These are phyloP conservation scores for Grammomys dolichurus DNA, from an alignment of 2,113 vertebrate species.

Conservation along the genomic window DNA sequence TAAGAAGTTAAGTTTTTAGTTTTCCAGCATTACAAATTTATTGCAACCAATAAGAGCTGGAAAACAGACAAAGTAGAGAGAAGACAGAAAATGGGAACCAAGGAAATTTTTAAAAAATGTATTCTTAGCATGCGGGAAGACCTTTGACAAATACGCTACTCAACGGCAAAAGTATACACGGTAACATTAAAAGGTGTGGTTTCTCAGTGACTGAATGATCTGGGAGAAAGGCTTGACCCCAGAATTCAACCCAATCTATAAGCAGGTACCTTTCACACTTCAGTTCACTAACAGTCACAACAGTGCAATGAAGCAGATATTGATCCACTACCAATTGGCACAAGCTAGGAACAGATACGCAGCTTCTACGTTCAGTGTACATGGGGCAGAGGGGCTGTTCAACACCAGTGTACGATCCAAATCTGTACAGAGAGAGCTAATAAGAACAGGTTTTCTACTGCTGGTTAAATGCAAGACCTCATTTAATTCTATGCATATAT, in stretches of 20 bases:
- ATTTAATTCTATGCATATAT: slow-evolving; percentile 53
- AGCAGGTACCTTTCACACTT: slow-evolving; percentile 36
- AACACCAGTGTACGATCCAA: slow-evolving; percentile 42
- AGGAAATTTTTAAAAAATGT: slow-evolving; percentile 37
- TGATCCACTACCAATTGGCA: slow-evolving; percentile 44
- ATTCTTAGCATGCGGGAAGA: slow-evolving; percentile 38
- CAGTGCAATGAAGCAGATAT: slow-evolving; percentile 3
- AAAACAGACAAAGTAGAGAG: slow-evolving; percentile 1
- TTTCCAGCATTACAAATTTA: slow-evolving; percentile 44
- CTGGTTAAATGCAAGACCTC: slow-evolving; percentile 36
- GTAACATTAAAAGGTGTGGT: background rate
- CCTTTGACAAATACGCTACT: background rate
- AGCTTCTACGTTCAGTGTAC: background rate
- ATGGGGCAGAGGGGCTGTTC: background rate
- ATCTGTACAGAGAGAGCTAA: background rate
- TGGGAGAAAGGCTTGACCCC: slow-evolving; percentile 7
- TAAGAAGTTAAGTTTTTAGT: slow-evolving; percentile 56
- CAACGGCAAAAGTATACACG: slow-evolving; percentile 20
- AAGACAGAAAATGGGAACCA: slow-evolving; percentile 1
- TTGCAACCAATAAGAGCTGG: slow-evolving; percentile 11
- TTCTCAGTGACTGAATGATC: background rate
- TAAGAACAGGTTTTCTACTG: slow-evolving; percentile 16
- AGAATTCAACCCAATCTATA: slow-evolving; percentile 35
- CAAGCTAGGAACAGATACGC: slow-evolving; percentile 39
- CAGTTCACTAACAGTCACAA: slow-evolving; percentile 44